Base-by-base conservation (phyloP, 1,140 invertebrate genomes). In the Limonius californicus region DNA sequence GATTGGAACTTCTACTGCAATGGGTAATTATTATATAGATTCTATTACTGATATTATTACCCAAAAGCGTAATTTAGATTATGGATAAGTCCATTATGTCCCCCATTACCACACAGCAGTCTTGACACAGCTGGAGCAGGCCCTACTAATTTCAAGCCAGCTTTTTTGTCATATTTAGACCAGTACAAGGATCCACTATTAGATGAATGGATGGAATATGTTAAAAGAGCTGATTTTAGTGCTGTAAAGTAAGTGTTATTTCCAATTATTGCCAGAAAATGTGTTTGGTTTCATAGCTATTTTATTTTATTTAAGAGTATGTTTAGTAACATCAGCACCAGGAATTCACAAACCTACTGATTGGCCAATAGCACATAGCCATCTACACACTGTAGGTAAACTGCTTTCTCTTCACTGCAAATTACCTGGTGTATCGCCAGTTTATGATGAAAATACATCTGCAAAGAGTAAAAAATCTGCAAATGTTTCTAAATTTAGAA, bases 1-100 rank as follows among this genome's bases (percentile, higher is more conserved):
- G 95, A 99, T 79, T 98, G 95, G 95, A 83, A 90, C 68, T 91
- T 97, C 74, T 87, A 93, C 74, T 95, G 94, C 11, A 95, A 98
- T 80, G 94, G 93, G 89, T 91, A 74, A 79, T 4, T 27, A 9
- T 27, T 4, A 9, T 27, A 27, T 4, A 4, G 9, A 4, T 9
- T 27, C 9, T 27, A 9, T 27, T 27, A 4, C 3, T 27, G 3
- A 27, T 27, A 9, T 27, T 27, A 27, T 27, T 27, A 27, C 23
- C 9, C 23, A 27, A 27, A 9, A 27, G 3, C 9, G 3, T 27
- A 27, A 27, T 4, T 27, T 68, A 89, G 87, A 0, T 77, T 93
- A 43, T 97, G 95, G 95, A 83, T 98, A 7, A 94, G 92, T 74
- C 92, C 92, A 0, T 74, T 83, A 16, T 88, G 94, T 72, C 86